phyloP scores from a whole-genome alignment of 1,140 invertebrate genomes.

The Nomia melanderi region DNA sequence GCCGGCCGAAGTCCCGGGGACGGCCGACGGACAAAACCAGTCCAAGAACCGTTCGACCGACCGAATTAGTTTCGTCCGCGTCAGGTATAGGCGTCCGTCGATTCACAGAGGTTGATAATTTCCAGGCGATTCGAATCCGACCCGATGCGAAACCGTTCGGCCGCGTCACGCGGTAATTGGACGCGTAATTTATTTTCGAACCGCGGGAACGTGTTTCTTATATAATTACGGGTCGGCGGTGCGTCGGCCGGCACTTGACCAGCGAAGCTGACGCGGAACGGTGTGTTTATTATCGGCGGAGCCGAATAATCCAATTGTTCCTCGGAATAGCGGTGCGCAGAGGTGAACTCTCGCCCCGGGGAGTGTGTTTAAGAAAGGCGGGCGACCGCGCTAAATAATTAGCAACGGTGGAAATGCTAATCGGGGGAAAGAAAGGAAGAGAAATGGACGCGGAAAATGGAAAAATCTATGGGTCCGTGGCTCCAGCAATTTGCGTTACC shows the following conservation, averaged over 20 bases:
- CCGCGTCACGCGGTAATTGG: slow-evolving; percentile 60
- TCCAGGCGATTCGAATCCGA: not conserved
- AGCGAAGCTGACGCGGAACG: not conserved
- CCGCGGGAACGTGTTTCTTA: slow-evolving; percentile 64
- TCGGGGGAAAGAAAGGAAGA: too few relatives aligned
- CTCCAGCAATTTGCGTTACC: not conserved
- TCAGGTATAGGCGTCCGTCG: too few relatives aligned
- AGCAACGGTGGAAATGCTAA: too few relatives aligned
- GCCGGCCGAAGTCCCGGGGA: not conserved
- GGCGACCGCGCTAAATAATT: too few relatives aligned
- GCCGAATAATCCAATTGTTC: slow-evolving; percentile 56
- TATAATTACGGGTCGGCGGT: slow-evolving; percentile 59
- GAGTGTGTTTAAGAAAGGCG: not conserved
- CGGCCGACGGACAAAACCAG: slow-evolving; percentile 10
- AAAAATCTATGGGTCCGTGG: not conserved
- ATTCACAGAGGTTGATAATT: slow-evolving; percentile 31
- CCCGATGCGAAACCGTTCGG: not conserved
- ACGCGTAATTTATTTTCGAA: slow-evolving; percentile 67
- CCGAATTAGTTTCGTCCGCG: slow-evolving; percentile 35
- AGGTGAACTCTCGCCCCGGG: not conserved
- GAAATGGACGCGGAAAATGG: not conserved
- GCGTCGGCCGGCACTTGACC: slow-evolving; percentile 9
- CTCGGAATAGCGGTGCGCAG: slow-evolving; percentile 46
- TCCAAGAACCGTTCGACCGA: too few relatives aligned
- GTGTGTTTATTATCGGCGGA: not conserved